phyloP scores from a whole-genome alignment of 1,140 invertebrate species.

The Camponotus vicinus region DNA sequence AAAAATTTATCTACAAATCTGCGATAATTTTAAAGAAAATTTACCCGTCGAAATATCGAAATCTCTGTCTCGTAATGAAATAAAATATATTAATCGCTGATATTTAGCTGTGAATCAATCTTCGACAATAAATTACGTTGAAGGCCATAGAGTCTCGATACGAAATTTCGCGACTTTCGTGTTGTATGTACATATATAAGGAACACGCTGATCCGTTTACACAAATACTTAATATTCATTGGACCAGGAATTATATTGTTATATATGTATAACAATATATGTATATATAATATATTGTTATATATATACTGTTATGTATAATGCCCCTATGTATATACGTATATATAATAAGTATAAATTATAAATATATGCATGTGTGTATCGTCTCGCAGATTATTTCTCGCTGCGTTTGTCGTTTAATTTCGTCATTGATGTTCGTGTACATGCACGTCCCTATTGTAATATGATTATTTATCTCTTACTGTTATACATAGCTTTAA shows the following conservation, averaged over 20 bases:
- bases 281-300: slow-evolving; percentile 10
- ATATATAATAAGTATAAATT: neutral
- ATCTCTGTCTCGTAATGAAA: neutral
- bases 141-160: slow-evolving; percentile 59
- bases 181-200: slow-evolving; percentile 66
- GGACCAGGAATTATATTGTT: slow-evolving; percentile 71
- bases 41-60: slow-evolving; percentile 10
- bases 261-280: slow-evolving; percentile 56
- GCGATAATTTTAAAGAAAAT: slow-evolving; percentile 2
- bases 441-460: slow-evolving; percentile 9
- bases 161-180: slow-evolving; percentile 56
- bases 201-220: slow-evolving; percentile 68
- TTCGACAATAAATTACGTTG: slow-evolving; percentile 73
- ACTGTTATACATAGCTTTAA: slow-evolving; percentile 35
- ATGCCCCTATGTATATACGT: slow-evolving; percentile 11
- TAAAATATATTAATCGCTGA: slow-evolving; percentile 8
- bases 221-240: slow-evolving; percentile 78
- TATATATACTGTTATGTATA: slow-evolving; percentile 43
- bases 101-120: slow-evolving; percentile 41
- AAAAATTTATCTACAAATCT: neutral
- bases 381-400: slow-evolving; percentile 19
- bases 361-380: slow-evolving; percentile 26
- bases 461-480: slow-evolving; percentile 51
- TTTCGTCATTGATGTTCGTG: slow-evolving; percentile 35
- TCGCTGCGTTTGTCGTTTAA: slow-evolving; percentile 32